Base-by-base conservation (phyloP, 2,797 vertebrate genomes). In the Hydrolagus colliei region DNA sequence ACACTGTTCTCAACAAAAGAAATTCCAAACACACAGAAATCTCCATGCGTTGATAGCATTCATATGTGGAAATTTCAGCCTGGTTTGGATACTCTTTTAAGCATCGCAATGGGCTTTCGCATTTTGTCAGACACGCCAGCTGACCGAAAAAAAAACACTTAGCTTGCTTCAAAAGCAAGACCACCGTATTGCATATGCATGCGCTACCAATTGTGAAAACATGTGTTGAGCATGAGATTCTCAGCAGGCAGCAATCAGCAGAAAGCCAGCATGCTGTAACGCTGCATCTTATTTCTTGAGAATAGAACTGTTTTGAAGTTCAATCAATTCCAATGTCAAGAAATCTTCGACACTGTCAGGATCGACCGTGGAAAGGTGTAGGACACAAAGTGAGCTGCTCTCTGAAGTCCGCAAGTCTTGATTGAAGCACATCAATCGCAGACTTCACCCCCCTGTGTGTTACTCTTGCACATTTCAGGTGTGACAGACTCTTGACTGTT, bases 301-400 rank as follows among this genome's bases (percentile, higher is more conserved):
- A 61, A 59, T 61, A 9, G n/a, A 77, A 10, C 8, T 59, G 52
- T 61, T 77, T 61, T 77, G 59, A 77, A 77, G n/a, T n/a, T 77
- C 75, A 77, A n/a, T 61, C 75, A 77, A 18, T 77, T 77, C 74
- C 11, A 76, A 59, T 59, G 74, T 18, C 16, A 52, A 76, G 18
- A n/a, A 61, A 61, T 18, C 18, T 52, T 77, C 11, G n/a, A 76
- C 35, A 14, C 18, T 61, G 75, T 52, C 18, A n/a, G 41, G 18
- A 77, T 61, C n/a, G 1, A 20, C 3, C 59, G 18, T 76, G 16
- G 20, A 76, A 27, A 16, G 5, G 18, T 59, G 74, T 76, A 52
- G 74, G 59, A 76, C 5, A 16, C 11, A 59, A 9, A 20, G 3
- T 61, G 18, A 61, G 41, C 2, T 61, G 75, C 9, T 77, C 20